Base-by-base conservation (phyloP, 2,113 vertebrate species). In the Columbina picui region DNA sequence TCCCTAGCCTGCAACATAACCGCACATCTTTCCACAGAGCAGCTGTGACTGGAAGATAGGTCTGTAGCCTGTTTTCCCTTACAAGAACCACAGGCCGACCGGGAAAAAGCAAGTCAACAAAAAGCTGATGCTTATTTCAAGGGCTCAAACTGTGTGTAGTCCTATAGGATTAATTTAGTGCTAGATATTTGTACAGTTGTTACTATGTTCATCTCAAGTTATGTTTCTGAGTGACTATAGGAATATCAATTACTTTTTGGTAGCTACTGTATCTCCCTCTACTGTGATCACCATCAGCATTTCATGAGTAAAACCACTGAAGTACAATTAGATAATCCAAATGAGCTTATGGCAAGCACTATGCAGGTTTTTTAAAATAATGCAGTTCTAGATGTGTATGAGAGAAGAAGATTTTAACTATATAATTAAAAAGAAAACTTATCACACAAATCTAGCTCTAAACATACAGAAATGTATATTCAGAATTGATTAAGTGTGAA, bases 41-140 rank as follows among this genome's bases (percentile, higher is more conserved):
- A 43, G 5, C 73, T 89, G 56, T 29, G 65, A 43, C 38, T 32
- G 38, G 41, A 19, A 29, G 25, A 36, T 6, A 77, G 34, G 19
- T n/a, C 47, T 67, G 56, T 14, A 81, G 43, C 14, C 43, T 64
- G 20, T 52, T 23, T 45, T 65, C n/a, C 45, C 19, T 53, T 34
- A 36, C 27, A 71, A 41, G n/a, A 80, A 21, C 9, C 30, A 26
- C 19, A 43, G 14, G 23, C 18, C 47, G 29, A 10, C 0, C 0
- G 17, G n/a, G 26, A 41, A 67, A 81, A 76, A 74, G 11, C 38
- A 61, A 73, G 14, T 27, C 55, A 67, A 38, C 17, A 45, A 68
- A 57, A 86, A 52, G 16, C 30, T 60, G 3, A 45, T 43, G 22
- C 27, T 67, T 73, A 68, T 29, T 75, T 70, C 56, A 67, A 73